These are phyloP conservation scores for Alosa alosa DNA, from an alignment of 2,113 vertebrate genomes.

Conservation along the genomic window DNA sequence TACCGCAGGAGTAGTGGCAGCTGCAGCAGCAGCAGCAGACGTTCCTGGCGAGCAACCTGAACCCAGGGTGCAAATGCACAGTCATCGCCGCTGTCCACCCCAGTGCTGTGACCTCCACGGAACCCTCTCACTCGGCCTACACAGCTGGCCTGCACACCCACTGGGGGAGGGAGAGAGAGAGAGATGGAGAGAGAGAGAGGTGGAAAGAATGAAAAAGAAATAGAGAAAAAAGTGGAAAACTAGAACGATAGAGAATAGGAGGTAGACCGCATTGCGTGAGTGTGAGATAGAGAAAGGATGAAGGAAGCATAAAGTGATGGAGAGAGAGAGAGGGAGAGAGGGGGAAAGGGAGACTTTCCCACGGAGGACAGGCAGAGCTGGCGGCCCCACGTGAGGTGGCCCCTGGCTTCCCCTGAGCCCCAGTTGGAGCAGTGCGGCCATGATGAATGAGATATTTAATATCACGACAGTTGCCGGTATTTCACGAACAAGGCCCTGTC, in stretches of 20 bases:
- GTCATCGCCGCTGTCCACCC: constrained; percentile 29
- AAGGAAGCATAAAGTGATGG: not conserved
- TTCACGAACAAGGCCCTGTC: constrained; percentile 49
- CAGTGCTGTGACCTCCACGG: constrained; percentile 27
- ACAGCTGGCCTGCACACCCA: constrained; percentile 27
- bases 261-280: too few species aligned
- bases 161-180: not conserved
- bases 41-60: not conserved
- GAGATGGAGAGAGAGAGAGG: not conserved
- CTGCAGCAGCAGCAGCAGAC: too few species aligned
- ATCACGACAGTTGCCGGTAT: constrained; percentile 61
- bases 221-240: constrained; percentile 38
- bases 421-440: constrained; percentile 40
- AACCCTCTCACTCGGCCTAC: not conserved
- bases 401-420: constrained; percentile 55
- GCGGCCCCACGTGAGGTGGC: constrained; percentile 31
- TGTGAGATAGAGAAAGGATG: not conserved
- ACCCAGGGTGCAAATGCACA: too few species aligned
- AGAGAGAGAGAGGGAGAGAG: not conserved
- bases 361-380: constrained; percentile 24
- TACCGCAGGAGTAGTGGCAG: too few species aligned
- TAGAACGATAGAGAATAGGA: constrained; percentile 31
- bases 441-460: constrained; percentile 75
- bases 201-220: constrained; percentile 38
- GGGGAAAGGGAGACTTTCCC: constrained; percentile 18